These are phyloP conservation scores for Trogon surrucura DNA, from an alignment of 2,113 vertebrate genomes.

Conservation along the genomic window DNA sequence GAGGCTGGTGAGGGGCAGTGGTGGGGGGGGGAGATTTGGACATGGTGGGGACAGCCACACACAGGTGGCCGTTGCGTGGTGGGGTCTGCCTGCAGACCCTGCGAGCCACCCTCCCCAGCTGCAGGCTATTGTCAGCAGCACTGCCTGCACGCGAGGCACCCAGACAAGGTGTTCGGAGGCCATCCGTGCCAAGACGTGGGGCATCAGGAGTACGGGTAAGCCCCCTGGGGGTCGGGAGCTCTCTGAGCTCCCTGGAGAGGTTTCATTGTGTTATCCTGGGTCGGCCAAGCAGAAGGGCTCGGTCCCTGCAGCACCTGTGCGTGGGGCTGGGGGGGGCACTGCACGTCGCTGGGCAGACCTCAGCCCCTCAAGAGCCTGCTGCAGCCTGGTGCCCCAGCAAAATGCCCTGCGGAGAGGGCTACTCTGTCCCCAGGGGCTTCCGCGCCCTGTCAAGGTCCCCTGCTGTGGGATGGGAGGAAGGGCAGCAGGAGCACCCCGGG, in stretches of 20 bases:
- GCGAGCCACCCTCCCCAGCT: background rate
- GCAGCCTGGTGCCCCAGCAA: background rate
- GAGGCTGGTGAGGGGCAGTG: background rate
- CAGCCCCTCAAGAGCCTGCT: background rate
- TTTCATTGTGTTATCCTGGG: constrained; percentile 37
- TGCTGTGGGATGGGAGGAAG: fast-evolving
- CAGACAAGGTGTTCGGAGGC: background rate
- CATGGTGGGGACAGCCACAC: background rate
- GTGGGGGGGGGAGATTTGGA: background rate
- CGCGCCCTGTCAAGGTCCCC: background rate
- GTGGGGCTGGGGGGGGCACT: background rate
- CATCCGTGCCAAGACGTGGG: background rate
- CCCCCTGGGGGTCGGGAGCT: background rate
- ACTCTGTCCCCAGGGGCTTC: background rate
- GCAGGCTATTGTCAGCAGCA: constrained; percentile 29
- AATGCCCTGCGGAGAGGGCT: background rate
- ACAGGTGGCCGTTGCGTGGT: constrained; percentile 21
- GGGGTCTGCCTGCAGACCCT: constrained; percentile 10
- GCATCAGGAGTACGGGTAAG: background rate
- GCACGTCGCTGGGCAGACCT: background rate
- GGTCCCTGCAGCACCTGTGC: background rate
- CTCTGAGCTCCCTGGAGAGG: background rate
- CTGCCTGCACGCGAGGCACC: background rate
- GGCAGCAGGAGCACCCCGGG: background rate
- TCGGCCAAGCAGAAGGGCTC: background rate